Base-by-base conservation (phyloP, 2,888 invertebrate genomes). In the Harmothoe impar region DNA sequence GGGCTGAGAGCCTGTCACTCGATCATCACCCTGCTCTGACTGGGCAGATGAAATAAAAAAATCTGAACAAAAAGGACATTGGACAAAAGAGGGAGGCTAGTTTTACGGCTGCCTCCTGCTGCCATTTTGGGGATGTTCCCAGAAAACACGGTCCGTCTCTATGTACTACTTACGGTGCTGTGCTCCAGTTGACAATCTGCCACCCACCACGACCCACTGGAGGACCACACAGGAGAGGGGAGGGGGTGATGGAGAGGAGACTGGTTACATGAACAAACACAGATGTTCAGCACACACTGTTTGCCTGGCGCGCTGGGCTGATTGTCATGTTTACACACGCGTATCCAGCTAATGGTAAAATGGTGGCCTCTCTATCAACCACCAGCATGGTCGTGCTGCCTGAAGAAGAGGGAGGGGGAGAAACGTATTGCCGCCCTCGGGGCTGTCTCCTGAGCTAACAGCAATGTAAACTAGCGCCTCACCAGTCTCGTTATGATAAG, bases 341-440 rank as follows among this genome's bases (percentile, higher is more conserved):
- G 81, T 43, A 81, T 81, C 43, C 33, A 25, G 25, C 1, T 77
- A 77, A 77, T 77, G 77, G 77, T 20, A 25, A n/a, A 62, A 62
- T 62, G 62, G 62, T 23, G n/a, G 62, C 62, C 62, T 62, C 62
- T 15, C n/a, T 25, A n/a, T 23, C 25, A 23, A 25, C 77, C 12
- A 62, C 20, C 62, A n/a, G 23, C 15, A 15, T 20, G 62, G 20
- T 15, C 0, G 3, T 62, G 0, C 12, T n/a, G 62, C 20, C 20
- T 3, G 62, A 62, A 7, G 62, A n/a, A 5, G 20, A 17, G 62
- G 62, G 62, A 62, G 20, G 62, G 62, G 62, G 15, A 62, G 62
- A 62, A 62, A 20, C 3, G 23, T 3, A 20, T 62, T 5, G 62
- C 62, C n/a, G 7, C 62, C 62, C 62, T 62, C 23, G 43, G 43